Evolutionary conservation across 2,888 invertebrate genomes (phyloP), one percentile per base, ranked within the genome.

Genomic region (Orthosia gothica): DNA sequence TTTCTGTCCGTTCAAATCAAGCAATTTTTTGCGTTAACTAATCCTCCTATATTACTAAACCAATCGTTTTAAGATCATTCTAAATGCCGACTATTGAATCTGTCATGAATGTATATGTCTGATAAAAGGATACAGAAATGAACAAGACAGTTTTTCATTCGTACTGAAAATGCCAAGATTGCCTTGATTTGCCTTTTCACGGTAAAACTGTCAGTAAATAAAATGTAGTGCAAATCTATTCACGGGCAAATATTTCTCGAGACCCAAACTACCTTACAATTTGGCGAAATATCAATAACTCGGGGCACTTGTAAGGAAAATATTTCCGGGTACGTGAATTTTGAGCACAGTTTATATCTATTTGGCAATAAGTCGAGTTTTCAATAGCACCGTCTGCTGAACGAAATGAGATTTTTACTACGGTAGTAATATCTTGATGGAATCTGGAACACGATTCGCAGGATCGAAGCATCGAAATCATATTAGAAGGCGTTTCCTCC

Each of bases 391-490:
- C 87, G 88, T 89, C 89, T 91, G 91, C 73, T 82, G 76, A 78
- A 78, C 80, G 88, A 88, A 92, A 92, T 91, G 90, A 92, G 91
- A 91, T 92, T 93, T 92, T 92, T 91, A 92, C 90, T 89, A 88
- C 89, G 73, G 88, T 88, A 89, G 91, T 89, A 92, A 91, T 92
- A 92, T 91, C 89, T 91, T 91, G 81, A 87, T 89, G 82, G 90
- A 89, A 89, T 91, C 88, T 89, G 83, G 87, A 80, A 83, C 88
- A 85, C 86, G 79, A 79, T 82, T 88, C 78, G 67, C 66, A 74
- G 74, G 82, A 82, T 84, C 74, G 78, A 75, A 80, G 70, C 79
- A 78, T 82, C 79, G 78, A 87, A 91, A 89, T 89, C 81, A 82
- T 88, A 87, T 89, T 88, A 88, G 81, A 86, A 84, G 74, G 66